These are phyloP conservation scores for Hypotaenidia okinawae DNA, from an alignment of 2,797 vertebrate genomes.

Conservation along the genomic window DNA sequence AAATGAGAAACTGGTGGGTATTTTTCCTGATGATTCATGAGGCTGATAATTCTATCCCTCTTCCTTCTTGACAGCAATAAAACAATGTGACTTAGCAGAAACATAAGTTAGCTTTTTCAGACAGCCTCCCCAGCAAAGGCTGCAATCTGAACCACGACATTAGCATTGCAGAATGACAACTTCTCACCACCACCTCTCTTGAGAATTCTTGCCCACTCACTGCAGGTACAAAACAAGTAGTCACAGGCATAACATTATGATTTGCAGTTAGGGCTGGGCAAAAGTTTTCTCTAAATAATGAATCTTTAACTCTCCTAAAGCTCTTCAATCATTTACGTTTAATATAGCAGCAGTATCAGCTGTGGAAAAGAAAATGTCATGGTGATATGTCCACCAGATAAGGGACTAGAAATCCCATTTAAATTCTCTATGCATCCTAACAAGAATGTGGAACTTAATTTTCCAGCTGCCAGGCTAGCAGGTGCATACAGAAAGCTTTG, in stretches of 20 bases:
- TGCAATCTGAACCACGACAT: neutral
- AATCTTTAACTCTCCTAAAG: neutral
- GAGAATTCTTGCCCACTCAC: neutral
- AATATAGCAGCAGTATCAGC: neutral
- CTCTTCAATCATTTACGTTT: neutral
- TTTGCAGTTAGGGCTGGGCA: neutral
- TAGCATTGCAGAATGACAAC: neutral
- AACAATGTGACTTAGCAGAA: neutral
- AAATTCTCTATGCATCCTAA: neutral
- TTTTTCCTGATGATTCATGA: neutral
- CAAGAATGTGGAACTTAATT: neutral
- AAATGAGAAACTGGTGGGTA: neutral
- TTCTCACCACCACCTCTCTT: neutral
- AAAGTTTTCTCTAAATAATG: neutral
- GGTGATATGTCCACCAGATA: neutral
- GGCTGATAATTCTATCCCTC: neutral
- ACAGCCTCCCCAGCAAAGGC: neutral
- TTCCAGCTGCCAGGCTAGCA: neutral
- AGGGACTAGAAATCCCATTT: neutral
- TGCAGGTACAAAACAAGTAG: neutral
- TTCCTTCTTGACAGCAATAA: constrained; percentile 1
- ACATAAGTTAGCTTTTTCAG: neutral
- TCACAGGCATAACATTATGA: neutral
- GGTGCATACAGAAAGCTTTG: neutral
- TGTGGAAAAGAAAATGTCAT: neutral